Percentiles rank a stretch among this genome's conserved stretches.
Evolutionary conservation across 2,113 vertebrate genomes (phyloP).

Genomic region (Geococcyx californianus): DNA sequence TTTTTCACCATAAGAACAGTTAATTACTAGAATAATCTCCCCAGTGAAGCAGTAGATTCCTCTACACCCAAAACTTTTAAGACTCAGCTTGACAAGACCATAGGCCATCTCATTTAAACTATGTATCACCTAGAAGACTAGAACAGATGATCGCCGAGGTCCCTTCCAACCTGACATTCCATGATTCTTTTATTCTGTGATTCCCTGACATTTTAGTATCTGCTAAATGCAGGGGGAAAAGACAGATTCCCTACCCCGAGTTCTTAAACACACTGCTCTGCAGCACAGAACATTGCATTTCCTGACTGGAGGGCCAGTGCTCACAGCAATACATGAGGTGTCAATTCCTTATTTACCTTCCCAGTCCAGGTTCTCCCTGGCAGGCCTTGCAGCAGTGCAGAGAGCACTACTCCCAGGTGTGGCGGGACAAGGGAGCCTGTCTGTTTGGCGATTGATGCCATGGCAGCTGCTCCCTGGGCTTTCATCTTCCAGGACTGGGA

Average conservation of each 20-base stretch:
- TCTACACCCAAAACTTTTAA: no score
- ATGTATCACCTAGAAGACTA: no score
- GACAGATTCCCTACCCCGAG: background rate
- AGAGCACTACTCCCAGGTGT: constrained; percentile 90
- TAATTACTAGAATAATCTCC: no score
- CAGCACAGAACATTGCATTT: background rate
- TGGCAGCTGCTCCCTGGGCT: constrained; percentile 93
- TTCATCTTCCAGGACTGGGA: constrained; percentile 99
- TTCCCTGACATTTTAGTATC: background rate
- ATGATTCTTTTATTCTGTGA: no score
- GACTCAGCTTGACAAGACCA: no score
- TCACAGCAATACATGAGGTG: background rate
- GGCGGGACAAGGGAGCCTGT: constrained; percentile 88
- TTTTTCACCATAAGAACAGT: no score
- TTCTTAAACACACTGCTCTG: rapidly evolving
- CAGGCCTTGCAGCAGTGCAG: constrained; percentile 88
- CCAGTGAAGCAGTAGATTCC: no score
- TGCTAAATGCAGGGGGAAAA: background rate
- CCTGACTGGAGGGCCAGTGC: background rate
- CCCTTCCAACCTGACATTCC: no score
- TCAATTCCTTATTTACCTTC: constrained; percentile 80
- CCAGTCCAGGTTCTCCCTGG: constrained; percentile 93
- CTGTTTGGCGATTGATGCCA: constrained; percentile 95
- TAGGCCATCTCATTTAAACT: no score
- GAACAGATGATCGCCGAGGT: no score